These are phyloP conservation scores for Phrynocephalus forsythii DNA, from an alignment of 2,797 vertebrate genomes.

Conservation along the genomic window DNA sequence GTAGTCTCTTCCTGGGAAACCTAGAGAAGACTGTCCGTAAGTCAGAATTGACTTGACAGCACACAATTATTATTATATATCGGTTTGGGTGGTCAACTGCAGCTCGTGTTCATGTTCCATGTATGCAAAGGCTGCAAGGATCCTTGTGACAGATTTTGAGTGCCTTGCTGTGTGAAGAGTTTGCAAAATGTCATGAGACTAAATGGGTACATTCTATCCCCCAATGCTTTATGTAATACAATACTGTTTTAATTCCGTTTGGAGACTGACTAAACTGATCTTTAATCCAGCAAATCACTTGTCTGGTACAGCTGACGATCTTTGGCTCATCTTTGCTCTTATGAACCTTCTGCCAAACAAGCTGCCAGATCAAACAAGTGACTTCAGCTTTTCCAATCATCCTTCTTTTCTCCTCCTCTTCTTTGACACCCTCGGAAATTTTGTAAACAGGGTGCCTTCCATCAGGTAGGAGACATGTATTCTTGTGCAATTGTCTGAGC, in stretches of 20 bases:
- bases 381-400: background rate
- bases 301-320: conserved; percentile 28
- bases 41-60: too few relatives aligned
- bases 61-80: too few relatives aligned
- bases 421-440: background rate
- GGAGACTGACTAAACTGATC: conserved; percentile 12
- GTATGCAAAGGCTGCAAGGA: background rate
- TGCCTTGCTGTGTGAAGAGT: background rate
- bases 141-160: background rate
- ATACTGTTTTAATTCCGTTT: conserved; percentile 8
- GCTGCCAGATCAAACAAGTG: conserved; percentile 23
- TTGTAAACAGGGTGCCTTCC: background rate
- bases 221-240: conserved; percentile 17
- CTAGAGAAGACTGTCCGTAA: too few relatives aligned
- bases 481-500: background rate
- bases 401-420: background rate
- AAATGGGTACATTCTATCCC: background rate
- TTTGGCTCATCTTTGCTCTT: conserved; percentile 1
- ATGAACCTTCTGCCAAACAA: background rate
- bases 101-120: background rate
- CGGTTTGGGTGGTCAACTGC: background rate
- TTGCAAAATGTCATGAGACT: background rate
- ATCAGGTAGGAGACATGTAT: background rate
- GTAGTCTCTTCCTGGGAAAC: too few relatives aligned
- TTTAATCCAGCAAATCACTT: conserved; percentile 20